Base-by-base conservation (phyloP, 1,140 invertebrate species). In the Archivesica marissinica region DNA sequence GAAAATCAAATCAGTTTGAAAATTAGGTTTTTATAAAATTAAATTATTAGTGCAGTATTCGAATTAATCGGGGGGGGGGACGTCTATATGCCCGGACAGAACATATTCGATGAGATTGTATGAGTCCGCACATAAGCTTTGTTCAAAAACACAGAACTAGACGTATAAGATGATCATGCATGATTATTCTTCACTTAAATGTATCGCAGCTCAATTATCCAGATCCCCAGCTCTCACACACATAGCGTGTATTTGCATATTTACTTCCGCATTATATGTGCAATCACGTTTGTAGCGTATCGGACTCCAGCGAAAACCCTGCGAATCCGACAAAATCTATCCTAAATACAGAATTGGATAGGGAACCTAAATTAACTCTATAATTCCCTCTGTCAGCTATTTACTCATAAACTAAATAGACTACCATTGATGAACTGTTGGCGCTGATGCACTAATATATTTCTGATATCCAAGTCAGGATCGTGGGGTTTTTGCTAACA, bases 361-460 rank as follows among this genome's bases (percentile, higher is more conserved):
- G 59, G n/a, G 59, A 64, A 64, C 33, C 59, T 64, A 64, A 64
- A 64, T 64, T 35, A 64, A 64, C 30, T 64, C 59, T 64, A 64
- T 64, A 64, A 64, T 64, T 64, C 38, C 30, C 30, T 33, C 30
- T 64, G 59, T 64, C 59, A 64, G 59, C 59, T 35, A 64, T 64
- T 64, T 64, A 64, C 33, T 64, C 59, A 64, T 64, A 64, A 64
- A 13, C 33, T 64, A 64, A 64, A 64, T 64, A 64, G 59, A 64
- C 59, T 64, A 17, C 30, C 59, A 33, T 35, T 64, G 59, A 64
- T 64, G 59, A 64, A 64, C 59, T 64, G 59, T 64, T 64, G 59
- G 59, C 59, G 38, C n/a, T n/a, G n/a, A n/a, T n/a, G 59, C 20
- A 64, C 59, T 35, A 64, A 64, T 64, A 17, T 64, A 64, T n/a